Evolutionary conservation across 37 sponge, comb jelly and placozoan genomes (phyloP), one percentile per base, ranked within the genome.

Genomic region (Halisarca cf. caerulea): DNA sequence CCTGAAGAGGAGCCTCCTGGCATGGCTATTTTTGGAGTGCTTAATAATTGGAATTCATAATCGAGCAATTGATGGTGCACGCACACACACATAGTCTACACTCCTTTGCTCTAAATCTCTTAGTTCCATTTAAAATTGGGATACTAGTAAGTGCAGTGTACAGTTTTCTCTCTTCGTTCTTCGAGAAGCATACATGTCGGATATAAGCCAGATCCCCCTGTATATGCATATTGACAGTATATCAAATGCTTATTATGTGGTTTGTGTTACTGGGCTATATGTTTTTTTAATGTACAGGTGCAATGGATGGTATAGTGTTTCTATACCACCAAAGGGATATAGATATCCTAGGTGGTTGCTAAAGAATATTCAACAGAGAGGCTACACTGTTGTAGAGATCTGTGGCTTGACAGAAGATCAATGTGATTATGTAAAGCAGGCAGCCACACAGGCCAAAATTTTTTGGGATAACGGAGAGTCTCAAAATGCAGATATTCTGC

Each of bases 221-320:
- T 20, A 55, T 20, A 17, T 11, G 17, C 17, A 17, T 55, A 55
- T 55, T 55, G 11, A 55, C 11, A 20, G 57, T 20, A 17, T 20
- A 17, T 55, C 17, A 55, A 55, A 55, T 55, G 57, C 57, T 55
- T 55, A 17, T 55, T n/a, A n/a, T n/a, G n/a, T n/a, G n/a, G n/a
- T n/a, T n/a, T n/a, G n/a, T n/a, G n/a, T n/a, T n/a, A n/a, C n/a
- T n/a, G n/a, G n/a, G n/a, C n/a, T n/a, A n/a, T n/a, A n/a, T n/a
- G n/a, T n/a, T n/a, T n/a, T n/a, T n/a, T n/a, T 37, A 6, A 62
- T 23, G 18, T n/a, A 44, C 41, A 84, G 84, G 75, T 84, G 84
- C 72, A 41, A 72, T 84, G 84, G 84, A 20, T 23, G 0, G 8
- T 84, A 84, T 84, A 9, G 53, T 11, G 39, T 73, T 34, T 20